These are phyloP conservation scores for Tapera naevia DNA, from an alignment of 2,797 vertebrate species.

Conservation along the genomic window DNA sequence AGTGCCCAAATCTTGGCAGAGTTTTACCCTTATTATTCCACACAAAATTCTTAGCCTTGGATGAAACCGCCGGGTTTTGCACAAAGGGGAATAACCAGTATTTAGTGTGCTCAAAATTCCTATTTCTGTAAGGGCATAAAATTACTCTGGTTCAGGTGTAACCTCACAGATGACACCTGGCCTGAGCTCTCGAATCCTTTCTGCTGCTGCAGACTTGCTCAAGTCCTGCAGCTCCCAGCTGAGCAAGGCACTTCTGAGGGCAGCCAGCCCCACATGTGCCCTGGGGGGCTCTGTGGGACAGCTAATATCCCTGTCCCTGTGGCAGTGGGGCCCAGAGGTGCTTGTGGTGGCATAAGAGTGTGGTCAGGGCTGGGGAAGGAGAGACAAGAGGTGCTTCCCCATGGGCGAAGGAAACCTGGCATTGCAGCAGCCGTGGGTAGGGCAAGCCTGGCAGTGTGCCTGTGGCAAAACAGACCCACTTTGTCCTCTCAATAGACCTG, in stretches of 20 bases:
- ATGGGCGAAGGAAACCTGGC: background rate
- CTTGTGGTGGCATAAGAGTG: rapidly evolving
- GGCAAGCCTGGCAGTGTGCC: background rate
- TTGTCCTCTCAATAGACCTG: background rate
- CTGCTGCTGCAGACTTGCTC: rapidly evolving
- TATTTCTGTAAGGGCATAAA: background rate
- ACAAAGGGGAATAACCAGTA: background rate
- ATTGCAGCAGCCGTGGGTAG: background rate
- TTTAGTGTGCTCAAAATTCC: background rate
- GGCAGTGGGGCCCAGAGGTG: background rate
- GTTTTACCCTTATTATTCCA: background rate
- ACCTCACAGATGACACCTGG: background rate
- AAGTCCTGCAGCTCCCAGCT: background rate
- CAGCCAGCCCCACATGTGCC: rapidly evolving
- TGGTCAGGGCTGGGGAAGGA: background rate
- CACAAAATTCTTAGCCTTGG: background rate
- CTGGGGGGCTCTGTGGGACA: background rate
- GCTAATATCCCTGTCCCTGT: background rate
- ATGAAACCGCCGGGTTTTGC: background rate
- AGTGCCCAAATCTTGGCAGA: background rate
- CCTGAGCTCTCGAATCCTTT: background rate
- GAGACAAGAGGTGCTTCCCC: rapidly evolving
- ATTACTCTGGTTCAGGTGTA: background rate
- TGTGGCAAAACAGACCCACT: rapidly evolving
- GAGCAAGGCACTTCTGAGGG: background rate